Base-by-base conservation (phyloP, 2,113 vertebrate species). In the Centropus bengalensis region DNA sequence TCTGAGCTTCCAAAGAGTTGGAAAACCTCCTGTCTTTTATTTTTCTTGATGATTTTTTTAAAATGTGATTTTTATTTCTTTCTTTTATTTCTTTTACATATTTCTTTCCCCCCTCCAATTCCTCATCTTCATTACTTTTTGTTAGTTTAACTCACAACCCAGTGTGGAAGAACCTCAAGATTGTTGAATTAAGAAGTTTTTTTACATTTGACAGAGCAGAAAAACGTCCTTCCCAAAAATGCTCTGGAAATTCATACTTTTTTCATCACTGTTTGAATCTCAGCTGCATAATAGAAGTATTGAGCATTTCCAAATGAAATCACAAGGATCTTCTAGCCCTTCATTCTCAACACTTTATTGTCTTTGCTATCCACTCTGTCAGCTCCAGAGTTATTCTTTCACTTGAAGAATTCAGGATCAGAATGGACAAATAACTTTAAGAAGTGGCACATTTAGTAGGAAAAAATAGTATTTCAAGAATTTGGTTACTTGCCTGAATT, bases 241-340 rank as follows among this genome's bases (percentile, higher is more conserved):
- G 2, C 21, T 40, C 19, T 52, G 13, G 9, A 68, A 82, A 68
- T 55, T 36, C 0, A 1, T 32, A 7, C 5, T 42, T 51, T 51
- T 82, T 86, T 67, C 19, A 51, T 51, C 27, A 20, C 30, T 71
- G 21, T 60, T 76, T 60, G 14, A 82, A 40, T 58, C 18, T 89
- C 1, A 3, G 4, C 8, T 42, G 8, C 2, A 2, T 54, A 56
- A 80, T 9, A 60, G 2, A 11, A 60, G 1, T 20, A 42, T 3
- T 59, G 52, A 93, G 20, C 6, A 55, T 64, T 71, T 8, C 24
- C 28, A 73, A 32, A 2, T 56, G 76, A 89, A 85, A 81, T 77
- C 7, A 42, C 2, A 6, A 90, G 14, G 27, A 64, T 54, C 6
- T 30, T 78, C 10, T 40, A 82, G 3, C 2, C 18, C 13, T 77